These are phyloP conservation scores for Myodes glareolus DNA, from an alignment of 2,113 vertebrate genomes.

Conservation along the genomic window DNA sequence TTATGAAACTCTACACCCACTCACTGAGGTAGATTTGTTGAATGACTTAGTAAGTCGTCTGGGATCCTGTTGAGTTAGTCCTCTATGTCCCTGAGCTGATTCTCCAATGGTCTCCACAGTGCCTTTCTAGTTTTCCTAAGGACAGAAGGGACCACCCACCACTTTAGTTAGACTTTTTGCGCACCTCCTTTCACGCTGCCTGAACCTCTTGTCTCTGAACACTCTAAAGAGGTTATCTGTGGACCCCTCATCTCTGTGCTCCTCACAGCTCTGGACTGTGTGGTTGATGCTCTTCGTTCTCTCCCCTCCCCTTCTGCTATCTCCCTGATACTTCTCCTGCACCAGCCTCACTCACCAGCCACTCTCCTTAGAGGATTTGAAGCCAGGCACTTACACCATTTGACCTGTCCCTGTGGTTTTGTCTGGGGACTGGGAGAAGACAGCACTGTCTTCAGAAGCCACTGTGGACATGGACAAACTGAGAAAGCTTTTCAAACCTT, in stretches of 20 bases:
- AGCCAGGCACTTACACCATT: neutral
- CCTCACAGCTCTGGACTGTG: neutral
- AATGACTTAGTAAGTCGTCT: neutral
- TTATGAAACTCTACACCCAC: neutral
- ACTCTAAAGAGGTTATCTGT: neutral
- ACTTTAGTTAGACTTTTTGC: no score
- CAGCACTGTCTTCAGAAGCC: neutral
- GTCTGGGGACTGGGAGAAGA: neutral
- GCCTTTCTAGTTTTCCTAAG: neutral
- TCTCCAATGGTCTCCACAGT: neutral
- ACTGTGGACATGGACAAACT: neutral
- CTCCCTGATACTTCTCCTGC: neutral
- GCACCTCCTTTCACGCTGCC: neutral
- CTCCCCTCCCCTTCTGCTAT: fast-evolving
- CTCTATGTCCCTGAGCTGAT: neutral
- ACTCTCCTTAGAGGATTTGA: neutral
- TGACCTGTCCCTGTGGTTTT: neutral
- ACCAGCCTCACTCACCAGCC: neutral
- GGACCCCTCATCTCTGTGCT: neutral
- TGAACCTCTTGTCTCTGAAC: neutral
- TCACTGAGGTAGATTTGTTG: neutral
- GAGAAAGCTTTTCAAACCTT: neutral
- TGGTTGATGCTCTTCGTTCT: fast-evolving
- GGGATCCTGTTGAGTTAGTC: neutral
- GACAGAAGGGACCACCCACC: neutral